Evolutionary conservation across 35 echinoderm and acorn worm genomes (phyloP).

Genomic region (Lytechinus variegatus): DNA sequence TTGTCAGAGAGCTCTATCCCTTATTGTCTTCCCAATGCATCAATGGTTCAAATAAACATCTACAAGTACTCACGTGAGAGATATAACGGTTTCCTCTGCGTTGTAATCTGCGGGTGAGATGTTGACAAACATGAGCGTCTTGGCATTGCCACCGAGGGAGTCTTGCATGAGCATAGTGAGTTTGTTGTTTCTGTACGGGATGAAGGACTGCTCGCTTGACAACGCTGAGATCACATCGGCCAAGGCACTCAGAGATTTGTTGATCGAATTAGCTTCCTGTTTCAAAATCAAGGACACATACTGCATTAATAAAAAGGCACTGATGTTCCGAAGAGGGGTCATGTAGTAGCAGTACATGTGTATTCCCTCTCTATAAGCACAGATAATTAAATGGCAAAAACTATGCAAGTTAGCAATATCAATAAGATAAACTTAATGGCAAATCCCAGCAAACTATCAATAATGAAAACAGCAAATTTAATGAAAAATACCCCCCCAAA

Average conservation of each 20-base stretch:
- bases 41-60: background rate
- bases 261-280: conserved; percentile 98
- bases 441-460: too few species aligned
- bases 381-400: background rate
- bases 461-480: too few species aligned
- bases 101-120: conserved; percentile 98
- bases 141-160: conserved; percentile 91
- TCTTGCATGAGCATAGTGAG: conserved; percentile 99
- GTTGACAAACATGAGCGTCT: conserved; percentile 99
- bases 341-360: background rate
- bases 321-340: too few species aligned
- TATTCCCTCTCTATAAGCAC: background rate
- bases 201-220: conserved; percentile 95
- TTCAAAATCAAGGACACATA: background rate
- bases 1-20: too few species aligned
- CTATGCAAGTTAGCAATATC: background rate
- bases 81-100: conserved; percentile 94
- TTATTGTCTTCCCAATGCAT: too few species aligned
- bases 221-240: conserved; percentile 93
- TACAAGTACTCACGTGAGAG: conserved; percentile 74
- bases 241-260: conserved; percentile 95
- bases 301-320: background rate
- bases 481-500: too few species aligned
- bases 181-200: conserved; percentile 96
- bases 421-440: too few species aligned